These are phyloP conservation scores for Eupithecia abbreviata DNA, from an alignment of 2,888 invertebrate genomes.

Conservation along the genomic window DNA sequence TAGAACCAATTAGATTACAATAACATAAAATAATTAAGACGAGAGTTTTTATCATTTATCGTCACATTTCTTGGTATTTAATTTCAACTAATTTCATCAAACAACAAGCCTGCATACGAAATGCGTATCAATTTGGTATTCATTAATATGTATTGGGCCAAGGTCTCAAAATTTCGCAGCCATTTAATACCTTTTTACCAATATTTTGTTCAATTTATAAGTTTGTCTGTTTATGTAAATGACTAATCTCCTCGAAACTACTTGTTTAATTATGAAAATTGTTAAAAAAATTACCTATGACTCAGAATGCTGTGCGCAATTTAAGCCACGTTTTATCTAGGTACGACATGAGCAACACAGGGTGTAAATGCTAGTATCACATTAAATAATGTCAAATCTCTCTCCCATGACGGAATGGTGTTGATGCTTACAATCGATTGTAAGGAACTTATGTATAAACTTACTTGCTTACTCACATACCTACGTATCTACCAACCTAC, in stretches of 20 bases:
- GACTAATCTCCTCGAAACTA: neutral
- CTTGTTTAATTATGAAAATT: neutral
- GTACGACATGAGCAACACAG: neutral
- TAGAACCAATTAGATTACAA: too few species aligned
- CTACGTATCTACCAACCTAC: too few species aligned
- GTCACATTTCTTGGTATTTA: neutral
- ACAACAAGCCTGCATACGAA: neutral
- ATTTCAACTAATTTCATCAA: constrained; percentile 8
- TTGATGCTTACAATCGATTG: neutral
- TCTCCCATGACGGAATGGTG: constrained; percentile 1
- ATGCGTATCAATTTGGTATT: neutral
- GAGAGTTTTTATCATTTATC: too few species aligned
- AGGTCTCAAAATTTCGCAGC: constrained; percentile 5
- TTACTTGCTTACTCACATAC: neutral
- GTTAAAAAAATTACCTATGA: neutral
- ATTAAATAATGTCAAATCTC: neutral
- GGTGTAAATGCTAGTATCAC: neutral
- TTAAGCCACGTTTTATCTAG: neutral
- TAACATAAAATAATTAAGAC: too few species aligned
- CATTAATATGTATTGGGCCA: neutral
- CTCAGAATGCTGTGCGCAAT: neutral
- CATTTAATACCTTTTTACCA: neutral
- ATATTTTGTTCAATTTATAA: neutral
- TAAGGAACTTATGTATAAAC: neutral
- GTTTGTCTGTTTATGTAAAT: neutral